Base-by-base conservation (phyloP, 2,888 invertebrate genomes). In the Phalangium opilio region DNA sequence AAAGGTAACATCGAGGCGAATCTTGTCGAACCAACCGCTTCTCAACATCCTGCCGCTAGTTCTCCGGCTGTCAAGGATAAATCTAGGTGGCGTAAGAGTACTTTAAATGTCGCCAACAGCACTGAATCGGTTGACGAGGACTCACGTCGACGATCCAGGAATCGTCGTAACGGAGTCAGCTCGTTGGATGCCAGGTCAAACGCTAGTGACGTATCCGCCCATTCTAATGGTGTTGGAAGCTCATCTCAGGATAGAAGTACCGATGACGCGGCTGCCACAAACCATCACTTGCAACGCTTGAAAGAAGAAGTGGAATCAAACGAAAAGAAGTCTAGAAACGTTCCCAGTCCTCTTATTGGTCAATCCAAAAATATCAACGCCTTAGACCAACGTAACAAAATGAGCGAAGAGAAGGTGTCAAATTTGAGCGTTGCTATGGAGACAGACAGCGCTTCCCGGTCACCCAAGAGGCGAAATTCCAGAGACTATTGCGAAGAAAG, bases 81-180 rank as follows among this genome's bases (percentile, higher is more conserved):
- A 63, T 79, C 81, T 36, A 75, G 79, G 8, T 81, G 83, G 73
- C 74, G 83, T 63, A 79, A 84, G 61, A 82, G 77, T 27, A 56
- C 56, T 40, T 49, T 61, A 7, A 61, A 78, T 62, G 74, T 76
- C 14, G 69, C 74, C 36, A 77, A 72, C 57, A 75, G 72, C 50
- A 65, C 75, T 54, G 79, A 79, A 56, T 78, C 78, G 60, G 77
- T 76, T 27, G 79, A 79, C 60, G 73, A 75, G 51, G 77, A 77
- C 55, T 70, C 74, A 59, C 69, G 78, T 57, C 70, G 77, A 34
- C 44, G 48, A 48, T 47, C 45, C 20, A 42, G 50, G 8, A 38
- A 18, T 14, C 38, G 38, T 8, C 38, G 27, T 7, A 27, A 27
- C 27, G 49, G 36, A 33, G 27, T 27, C 27, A 32, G 11, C 15